Base-by-base conservation (phyloP, 2,113 vertebrate genomes). In the Podarcis muralis region DNA sequence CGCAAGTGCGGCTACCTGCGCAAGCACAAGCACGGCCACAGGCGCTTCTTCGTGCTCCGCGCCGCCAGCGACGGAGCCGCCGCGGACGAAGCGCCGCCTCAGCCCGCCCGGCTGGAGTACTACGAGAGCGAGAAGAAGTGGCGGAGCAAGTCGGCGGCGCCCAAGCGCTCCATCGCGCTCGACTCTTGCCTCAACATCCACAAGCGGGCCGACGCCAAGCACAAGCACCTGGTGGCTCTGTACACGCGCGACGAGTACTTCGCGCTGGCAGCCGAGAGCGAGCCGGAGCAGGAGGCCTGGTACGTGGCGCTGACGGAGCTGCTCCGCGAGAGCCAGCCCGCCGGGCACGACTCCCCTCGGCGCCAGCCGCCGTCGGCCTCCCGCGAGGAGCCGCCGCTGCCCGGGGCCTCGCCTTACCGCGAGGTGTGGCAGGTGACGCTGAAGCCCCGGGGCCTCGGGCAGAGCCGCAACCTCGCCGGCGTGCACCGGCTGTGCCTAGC, bases 51-150 rank as follows among this genome's bases (percentile, higher is more conserved):
- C 96, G 98, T 99, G 85, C 92, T 99, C 62, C 97, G 97, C 75
- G 98, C 97, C 89, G 97, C 96, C 15, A 92, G 93, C 23, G 84
- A 86, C 37, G 93, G 94, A 53, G 91, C 94, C 35, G 94, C 93
- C 30, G 94, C 82, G 72, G 74, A 89, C 69, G 86, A 93, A 57
- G 92, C 93, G 84, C 74, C 89, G 59, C 5, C 77, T 82, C 94
- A 97, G 97, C 53, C 87, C 32, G 98, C 98, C 88, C 97, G 99
- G 76, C 96, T 99, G 94, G 99, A 99, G 96, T 99, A 99, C 96
- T 99, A 99, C 93, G 99, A 99, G 96, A 99, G 97, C 96, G 99
- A 99, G 96, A 99, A 99, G 97, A 99, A 99, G 98, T 99, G 98
- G 98, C 98, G 95, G 93, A 99, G 98, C 97, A 99, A 98, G 96